Conservation (phyloP, 1,140 invertebrate genomes). For the Phymastichus coffea region DNA sequence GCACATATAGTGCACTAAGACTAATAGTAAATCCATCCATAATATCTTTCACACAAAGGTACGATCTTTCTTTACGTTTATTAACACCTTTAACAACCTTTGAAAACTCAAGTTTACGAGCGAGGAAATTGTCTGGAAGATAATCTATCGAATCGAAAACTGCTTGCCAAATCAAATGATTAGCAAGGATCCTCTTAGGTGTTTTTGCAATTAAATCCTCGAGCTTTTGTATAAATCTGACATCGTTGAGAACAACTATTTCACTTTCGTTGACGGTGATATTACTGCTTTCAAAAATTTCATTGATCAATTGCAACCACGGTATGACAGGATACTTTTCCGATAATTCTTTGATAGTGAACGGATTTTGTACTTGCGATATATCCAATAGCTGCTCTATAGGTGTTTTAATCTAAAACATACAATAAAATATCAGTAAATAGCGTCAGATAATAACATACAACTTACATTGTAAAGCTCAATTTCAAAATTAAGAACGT, state of each 20-base stretch:
- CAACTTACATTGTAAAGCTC: constrained; percentile 59
- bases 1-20: constrained; percentile 74
- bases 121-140: constrained; percentile 70
- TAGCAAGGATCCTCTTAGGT: constrained; percentile 67
- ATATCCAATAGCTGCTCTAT: background rate
- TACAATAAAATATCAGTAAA: background rate
- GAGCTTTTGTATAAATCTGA: constrained; percentile 70
- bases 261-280: constrained; percentile 66
- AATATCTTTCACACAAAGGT: constrained; percentile 76
- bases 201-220: constrained; percentile 60
- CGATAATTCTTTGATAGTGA: background rate
- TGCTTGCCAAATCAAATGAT: constrained; percentile 69
- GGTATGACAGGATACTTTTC: background rate
- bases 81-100: constrained; percentile 69
- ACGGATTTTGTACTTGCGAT: background rate
- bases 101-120: constrained; percentile 72
- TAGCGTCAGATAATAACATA: background rate
- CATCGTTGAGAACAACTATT: constrained; percentile 76
- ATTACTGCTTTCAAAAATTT: constrained; percentile 50
- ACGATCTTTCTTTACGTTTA: constrained; percentile 73
- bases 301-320: constrained; percentile 1
- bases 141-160: constrained; percentile 73
- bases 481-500: constrained; percentile 64
- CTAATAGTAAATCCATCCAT: constrained; percentile 72
- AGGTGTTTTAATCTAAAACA: background rate